Evolutionary conservation across 2,113 vertebrate genomes (phyloP).

Genomic region (Ovis aries): DNA sequence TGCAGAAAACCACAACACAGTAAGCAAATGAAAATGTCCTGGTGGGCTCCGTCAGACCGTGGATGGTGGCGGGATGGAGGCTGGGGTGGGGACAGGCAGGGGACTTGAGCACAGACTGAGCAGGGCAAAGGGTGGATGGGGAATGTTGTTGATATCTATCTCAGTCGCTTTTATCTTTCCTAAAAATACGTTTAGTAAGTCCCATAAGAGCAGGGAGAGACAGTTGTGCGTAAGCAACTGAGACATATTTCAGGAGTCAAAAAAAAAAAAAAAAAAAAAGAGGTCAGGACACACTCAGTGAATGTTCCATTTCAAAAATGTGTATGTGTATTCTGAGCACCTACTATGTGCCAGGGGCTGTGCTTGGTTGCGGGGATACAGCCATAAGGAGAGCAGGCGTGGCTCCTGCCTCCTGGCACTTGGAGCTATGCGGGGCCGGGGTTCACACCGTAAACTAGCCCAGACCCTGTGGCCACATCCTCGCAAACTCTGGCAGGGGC

Average conservation of each 20-base stretch:
- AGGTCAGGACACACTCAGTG: background rate
- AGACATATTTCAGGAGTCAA: accelerated
- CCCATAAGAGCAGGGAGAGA: background rate
- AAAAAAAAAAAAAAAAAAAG: background rate
- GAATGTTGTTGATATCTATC: background rate
- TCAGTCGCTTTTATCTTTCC: background rate
- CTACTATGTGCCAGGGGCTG: accelerated
- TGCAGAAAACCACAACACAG: background rate
- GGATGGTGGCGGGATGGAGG: accelerated
- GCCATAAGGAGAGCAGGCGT: accelerated
- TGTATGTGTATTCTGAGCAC: background rate
- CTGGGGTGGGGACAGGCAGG: background rate
- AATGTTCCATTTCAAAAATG: background rate
- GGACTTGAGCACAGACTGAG: background rate
- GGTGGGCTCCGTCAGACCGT: accelerated
- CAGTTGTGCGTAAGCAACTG: accelerated
- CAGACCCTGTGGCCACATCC: accelerated
- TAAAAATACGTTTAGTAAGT: background rate
- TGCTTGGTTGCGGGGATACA: accelerated
- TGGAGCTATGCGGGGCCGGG: accelerated
- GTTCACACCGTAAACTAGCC: background rate
- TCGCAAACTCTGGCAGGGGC: background rate
- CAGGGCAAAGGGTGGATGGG: background rate
- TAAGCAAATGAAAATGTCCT: accelerated
- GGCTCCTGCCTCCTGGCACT: background rate